Percentiles rank a stretch among this genome's conserved stretches.
These are phyloP conservation scores for Alectoris magna DNA, from an alignment of 2,797 vertebrate species.

Conservation along the genomic window DNA sequence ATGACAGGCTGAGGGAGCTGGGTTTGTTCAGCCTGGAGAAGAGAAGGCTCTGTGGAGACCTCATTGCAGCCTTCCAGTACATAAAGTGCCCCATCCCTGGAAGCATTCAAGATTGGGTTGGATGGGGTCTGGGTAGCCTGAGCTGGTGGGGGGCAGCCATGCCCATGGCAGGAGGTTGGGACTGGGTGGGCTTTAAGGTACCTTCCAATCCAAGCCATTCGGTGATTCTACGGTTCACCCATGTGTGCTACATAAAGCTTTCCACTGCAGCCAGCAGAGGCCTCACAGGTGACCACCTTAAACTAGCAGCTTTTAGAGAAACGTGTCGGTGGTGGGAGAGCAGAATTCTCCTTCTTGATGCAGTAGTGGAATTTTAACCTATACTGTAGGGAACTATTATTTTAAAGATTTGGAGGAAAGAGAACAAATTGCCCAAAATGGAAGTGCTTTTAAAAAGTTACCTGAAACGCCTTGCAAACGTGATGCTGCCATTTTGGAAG, in stretches of 20 bases:
- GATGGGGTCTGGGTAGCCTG: no score
- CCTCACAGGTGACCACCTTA: neutral
- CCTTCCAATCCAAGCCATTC: neutral
- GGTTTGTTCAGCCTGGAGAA: neutral
- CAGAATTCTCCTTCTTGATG: neutral
- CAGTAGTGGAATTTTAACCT: neutral
- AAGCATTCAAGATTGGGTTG: neutral
- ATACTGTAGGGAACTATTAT: neutral
- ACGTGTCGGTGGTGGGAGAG: neutral
- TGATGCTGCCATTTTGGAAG: neutral
- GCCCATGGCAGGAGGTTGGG: neutral
- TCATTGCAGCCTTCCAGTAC: neutral
- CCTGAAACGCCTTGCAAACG: neutral
- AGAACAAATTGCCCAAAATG: neutral
- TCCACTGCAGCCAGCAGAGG: neutral
- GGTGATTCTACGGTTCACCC: neutral
- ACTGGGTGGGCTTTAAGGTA: neutral
- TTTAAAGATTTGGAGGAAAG: neutral
- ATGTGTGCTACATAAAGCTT: neutral
- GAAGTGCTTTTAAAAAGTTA: neutral
- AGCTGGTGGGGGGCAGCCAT: no score
- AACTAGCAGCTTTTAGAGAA: neutral
- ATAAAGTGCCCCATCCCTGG: neutral
- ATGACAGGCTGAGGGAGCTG: neutral
- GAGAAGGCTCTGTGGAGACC: neutral